These are phyloP conservation scores for Leptinotarsa juncta DNA, from an alignment of 2,888 invertebrate genomes.

Conservation along the genomic window DNA sequence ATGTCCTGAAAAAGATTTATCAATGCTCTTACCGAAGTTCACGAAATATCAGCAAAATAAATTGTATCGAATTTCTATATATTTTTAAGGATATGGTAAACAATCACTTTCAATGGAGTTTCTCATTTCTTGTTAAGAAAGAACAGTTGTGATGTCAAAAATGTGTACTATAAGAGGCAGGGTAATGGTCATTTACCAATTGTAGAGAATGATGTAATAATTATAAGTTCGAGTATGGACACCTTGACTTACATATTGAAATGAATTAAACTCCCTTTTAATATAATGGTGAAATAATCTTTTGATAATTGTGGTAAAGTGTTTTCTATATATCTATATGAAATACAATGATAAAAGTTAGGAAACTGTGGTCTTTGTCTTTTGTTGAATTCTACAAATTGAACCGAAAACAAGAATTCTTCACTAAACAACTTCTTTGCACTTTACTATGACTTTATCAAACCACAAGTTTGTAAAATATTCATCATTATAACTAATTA, in stretches of 20 bases:
- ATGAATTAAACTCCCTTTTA: conserved; percentile 13
- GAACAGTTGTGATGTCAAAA: conserved; percentile 48
- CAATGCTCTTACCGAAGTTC: too few species aligned
- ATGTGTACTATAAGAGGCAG: conserved; percentile 50
- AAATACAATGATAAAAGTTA: too few species aligned
- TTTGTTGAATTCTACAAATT: too few species aligned
- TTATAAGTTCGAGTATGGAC: conserved; percentile 47
- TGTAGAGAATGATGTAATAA: conserved; percentile 48
- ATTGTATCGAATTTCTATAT: too few species aligned
- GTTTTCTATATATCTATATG: neutral
- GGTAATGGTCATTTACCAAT: conserved; percentile 50
- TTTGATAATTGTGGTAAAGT: neutral
- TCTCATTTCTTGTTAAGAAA: conserved; percentile 25
- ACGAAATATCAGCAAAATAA: too few species aligned
- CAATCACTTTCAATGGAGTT: conserved; percentile 27
- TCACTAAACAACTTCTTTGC: too few species aligned
- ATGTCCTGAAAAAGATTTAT: too few species aligned
- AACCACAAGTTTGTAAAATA: too few species aligned
- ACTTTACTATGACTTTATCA: too few species aligned
- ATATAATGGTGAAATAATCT: neutral
- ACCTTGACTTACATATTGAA: conserved; percentile 17
- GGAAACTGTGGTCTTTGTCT: too few species aligned
- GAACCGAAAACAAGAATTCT: too few species aligned
- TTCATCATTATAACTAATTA: too few species aligned
- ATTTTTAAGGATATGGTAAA: conserved; percentile 1